Conservation (phyloP, 1,140 invertebrate genomes). For the Trypoxylus dichotomus region DNA sequence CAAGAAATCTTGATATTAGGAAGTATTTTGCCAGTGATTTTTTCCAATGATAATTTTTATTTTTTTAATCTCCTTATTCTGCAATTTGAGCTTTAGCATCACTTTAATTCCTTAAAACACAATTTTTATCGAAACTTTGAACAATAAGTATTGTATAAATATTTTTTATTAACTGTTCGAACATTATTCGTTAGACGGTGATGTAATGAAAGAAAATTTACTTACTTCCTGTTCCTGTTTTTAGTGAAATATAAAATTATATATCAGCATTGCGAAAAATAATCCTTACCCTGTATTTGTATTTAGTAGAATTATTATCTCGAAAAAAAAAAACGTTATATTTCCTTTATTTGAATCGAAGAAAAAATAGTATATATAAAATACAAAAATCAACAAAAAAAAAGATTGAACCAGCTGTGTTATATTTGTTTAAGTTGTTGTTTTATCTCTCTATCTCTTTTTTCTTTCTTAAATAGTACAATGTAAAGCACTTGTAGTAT, state of each 20-base stretch:
- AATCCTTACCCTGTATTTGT: constrained; percentile 3
- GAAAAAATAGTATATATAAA: constrained; percentile 5
- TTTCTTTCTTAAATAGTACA: constrained; percentile 10
- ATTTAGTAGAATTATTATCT: constrained; percentile 15
- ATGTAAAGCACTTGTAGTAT: constrained; percentile 27
- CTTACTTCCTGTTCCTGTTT: neutral
- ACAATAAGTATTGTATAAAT: neutral
- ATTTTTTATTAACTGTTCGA: constrained; percentile 12
- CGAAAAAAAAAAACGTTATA: neutral
- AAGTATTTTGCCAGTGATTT: neutral
- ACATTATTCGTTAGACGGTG: neutral
- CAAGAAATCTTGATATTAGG: too few species aligned
- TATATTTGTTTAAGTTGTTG: constrained; percentile 20
- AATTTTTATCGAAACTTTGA: neutral
- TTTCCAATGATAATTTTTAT: neutral
- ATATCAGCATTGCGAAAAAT: neutral
- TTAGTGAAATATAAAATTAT: neutral
- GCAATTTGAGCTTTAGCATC: neutral
- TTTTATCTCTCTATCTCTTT: constrained; percentile 8
- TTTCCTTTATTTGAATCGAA: neutral
- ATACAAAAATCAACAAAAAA: neutral
- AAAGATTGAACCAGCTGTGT: neutral
- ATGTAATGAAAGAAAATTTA: neutral
- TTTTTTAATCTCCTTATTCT: neutral
- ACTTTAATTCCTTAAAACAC: neutral